Percentiles rank a stretch among this genome's conserved stretches.
These are phyloP conservation scores for Hyles vespertilio DNA, from an alignment of 1,140 invertebrate genomes.

Conservation along the genomic window DNA sequence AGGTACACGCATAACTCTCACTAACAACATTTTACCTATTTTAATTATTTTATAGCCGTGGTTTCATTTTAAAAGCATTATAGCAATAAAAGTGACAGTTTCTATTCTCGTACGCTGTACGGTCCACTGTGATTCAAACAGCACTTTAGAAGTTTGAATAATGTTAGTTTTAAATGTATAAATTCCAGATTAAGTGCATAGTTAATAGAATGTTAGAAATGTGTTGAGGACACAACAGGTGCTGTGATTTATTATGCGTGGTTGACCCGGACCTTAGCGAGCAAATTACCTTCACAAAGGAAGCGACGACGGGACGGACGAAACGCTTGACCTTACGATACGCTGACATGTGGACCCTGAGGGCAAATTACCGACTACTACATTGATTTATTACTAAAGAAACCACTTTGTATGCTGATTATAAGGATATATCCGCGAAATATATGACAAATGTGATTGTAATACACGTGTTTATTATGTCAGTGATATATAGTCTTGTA, in stretches of 20 bases:
- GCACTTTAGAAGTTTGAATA: no score
- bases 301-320: conserved; percentile 41
- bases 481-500: no score
- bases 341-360: background rate
- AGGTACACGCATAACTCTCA: conserved; percentile 20
- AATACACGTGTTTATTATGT: no score
- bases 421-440: no score
- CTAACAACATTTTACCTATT: conserved; percentile 25
- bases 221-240: conserved; percentile 13
- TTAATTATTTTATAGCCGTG: conserved; percentile 20
- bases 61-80: conserved; percentile 4
- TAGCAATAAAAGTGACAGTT: background rate
- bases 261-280: conserved; percentile 43
- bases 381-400: no score
- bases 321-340: conserved; percentile 31
- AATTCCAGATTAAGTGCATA: no score
- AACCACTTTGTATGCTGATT: no score
- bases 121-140: no score
- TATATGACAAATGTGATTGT: no score
- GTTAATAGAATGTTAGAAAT: background rate
- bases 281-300: conserved; percentile 49
- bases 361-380: background rate
- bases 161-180: no score
- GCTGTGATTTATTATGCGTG: conserved; percentile 35
- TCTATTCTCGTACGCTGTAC: no score